Evolutionary conservation across 2,797 vertebrate species (phyloP).

Genomic region (Cossypha caffra): DNA sequence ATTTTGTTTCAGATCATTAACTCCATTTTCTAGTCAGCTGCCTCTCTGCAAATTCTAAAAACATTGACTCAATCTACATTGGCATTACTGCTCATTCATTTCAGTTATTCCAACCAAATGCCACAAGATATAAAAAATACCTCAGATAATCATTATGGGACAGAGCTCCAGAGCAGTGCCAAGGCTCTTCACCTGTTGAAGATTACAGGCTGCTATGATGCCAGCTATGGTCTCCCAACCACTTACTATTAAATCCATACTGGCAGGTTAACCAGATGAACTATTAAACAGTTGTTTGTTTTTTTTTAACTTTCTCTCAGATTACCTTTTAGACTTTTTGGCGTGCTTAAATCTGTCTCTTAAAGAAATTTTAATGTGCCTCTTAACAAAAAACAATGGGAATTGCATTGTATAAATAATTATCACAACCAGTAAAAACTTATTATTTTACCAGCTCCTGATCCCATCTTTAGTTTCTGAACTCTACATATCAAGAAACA

Average conservation of each 20-base stretch:
- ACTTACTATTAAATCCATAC: not conserved
- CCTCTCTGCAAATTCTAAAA: not conserved
- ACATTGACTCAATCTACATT: not conserved
- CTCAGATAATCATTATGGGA: not conserved
- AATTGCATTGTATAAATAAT: not conserved
- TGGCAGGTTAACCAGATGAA: not conserved
- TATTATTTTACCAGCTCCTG: not conserved
- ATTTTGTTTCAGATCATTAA: not conserved
- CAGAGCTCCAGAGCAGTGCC: not conserved
- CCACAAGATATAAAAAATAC: not conserved
- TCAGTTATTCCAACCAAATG: not conserved
- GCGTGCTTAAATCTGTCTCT: not conserved
- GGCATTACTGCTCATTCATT: not conserved
- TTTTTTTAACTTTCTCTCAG: not conserved
- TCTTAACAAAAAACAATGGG: not conserved
- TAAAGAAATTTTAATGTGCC: not conserved
- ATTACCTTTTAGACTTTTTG: not conserved
- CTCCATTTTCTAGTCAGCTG: not conserved
- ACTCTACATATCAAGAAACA: not conserved
- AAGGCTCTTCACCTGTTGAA: not conserved
- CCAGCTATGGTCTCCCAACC: not conserved
- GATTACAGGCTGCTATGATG: not conserved
- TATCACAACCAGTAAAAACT: not conserved
- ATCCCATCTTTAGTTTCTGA: not conserved
- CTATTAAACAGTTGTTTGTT: not conserved